Evolutionary conservation across 2,888 invertebrate species (phyloP).

Genomic region (Tanypteryx hageni): DNA sequence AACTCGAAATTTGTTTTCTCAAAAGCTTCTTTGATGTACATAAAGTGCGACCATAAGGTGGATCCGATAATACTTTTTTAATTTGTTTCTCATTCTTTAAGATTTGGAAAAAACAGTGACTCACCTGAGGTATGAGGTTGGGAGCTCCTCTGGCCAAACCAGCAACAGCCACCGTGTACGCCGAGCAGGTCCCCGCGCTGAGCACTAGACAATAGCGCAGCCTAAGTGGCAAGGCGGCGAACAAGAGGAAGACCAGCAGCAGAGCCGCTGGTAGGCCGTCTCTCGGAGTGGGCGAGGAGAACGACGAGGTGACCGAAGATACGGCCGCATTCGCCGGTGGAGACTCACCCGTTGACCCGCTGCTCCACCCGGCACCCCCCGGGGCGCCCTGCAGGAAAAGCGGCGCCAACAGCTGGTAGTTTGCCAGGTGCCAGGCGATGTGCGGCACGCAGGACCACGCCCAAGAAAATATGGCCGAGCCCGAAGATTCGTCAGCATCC

Average conservation of each 20-base stretch:
- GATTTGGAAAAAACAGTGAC: neutral
- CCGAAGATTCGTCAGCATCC: conserved; percentile 70
- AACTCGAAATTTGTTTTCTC: too few relatives aligned
- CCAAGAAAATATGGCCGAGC: conserved; percentile 68
- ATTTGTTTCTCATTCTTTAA: too few relatives aligned
- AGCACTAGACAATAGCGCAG: conserved; percentile 80
- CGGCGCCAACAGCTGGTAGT: conserved; percentile 80
- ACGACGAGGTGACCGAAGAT: neutral
- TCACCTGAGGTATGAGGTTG: conserved; percentile 73
- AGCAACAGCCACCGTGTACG: conserved; percentile 80
- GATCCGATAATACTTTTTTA: too few relatives aligned
- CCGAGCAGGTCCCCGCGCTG: conserved; percentile 79
- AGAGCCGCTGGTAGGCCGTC: conserved; percentile 85
- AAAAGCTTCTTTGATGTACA: too few relatives aligned
- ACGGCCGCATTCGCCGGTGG: neutral
- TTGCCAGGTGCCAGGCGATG: conserved; percentile 81
- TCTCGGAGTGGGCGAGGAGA: conserved; percentile 72
- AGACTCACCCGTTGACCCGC: neutral
- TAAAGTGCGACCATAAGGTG: too few relatives aligned
- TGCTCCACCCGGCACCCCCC: neutral
- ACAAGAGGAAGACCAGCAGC: conserved; percentile 84
- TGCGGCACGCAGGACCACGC: conserved; percentile 81
- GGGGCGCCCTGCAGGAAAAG: conserved; percentile 77
- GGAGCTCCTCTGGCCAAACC: conserved; percentile 76
- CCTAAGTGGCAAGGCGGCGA: conserved; percentile 84